phyloP scores from a whole-genome alignment of 2,797 vertebrate species.

The Xyrichtys novacula region DNA sequence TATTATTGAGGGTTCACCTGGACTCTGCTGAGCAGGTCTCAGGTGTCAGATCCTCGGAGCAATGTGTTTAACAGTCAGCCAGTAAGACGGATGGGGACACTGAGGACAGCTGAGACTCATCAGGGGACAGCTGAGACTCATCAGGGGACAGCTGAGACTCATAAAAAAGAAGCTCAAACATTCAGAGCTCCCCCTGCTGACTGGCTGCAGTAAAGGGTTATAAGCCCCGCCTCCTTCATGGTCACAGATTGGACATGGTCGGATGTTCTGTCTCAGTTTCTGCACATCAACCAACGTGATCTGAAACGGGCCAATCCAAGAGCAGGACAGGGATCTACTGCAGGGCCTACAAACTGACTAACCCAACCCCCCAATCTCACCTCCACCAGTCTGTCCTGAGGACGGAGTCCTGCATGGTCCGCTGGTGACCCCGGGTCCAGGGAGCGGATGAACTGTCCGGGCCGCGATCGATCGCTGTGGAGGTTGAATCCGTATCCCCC shows the following conservation, averaged over 20 bases:
- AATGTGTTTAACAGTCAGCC: conserved; percentile 71
- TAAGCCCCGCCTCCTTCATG: no score
- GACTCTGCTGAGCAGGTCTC: conserved; percentile 76
- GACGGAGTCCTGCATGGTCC: conserved; percentile 88
- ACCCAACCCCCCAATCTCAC: conserved; percentile 78
- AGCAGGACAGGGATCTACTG: no score
- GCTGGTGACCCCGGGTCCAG: conserved; percentile 92
- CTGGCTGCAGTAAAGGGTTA: no score
- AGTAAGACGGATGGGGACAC: conserved; percentile 47
- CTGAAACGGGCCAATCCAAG: no score
- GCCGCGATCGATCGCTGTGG: conserved; percentile 94
- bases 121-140: background rate
- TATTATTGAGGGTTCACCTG: conserved; percentile 84
- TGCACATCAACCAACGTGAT: no score
- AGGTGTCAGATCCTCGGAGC: conserved; percentile 75
- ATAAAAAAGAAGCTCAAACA: no score
- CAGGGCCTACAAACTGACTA: no score
- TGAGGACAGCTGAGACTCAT: background rate
- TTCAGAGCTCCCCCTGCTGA: no score
- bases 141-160: no score
- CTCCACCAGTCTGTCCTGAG: conserved; percentile 95
- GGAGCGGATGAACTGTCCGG: conserved; percentile 96
- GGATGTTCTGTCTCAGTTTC: no score
- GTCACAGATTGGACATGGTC: no score
- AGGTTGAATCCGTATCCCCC: conserved; percentile 97